phyloP scores from a whole-genome alignment of 2,797 vertebrate species.

The Platyrinchus mystaceus region DNA sequence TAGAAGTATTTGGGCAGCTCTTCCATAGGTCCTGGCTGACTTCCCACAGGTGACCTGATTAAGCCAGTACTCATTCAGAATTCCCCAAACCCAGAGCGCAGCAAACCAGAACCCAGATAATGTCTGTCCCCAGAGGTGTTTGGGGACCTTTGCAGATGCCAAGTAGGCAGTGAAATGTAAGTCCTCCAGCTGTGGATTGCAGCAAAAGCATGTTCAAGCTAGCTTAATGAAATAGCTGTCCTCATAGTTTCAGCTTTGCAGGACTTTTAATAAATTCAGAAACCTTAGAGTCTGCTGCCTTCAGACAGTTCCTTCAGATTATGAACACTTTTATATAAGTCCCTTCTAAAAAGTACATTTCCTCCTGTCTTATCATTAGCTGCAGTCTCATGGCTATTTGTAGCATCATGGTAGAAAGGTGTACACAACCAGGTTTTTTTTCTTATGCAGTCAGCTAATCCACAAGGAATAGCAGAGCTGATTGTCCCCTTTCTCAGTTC shows the following conservation, averaged over 20 bases:
- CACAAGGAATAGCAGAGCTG: not conserved
- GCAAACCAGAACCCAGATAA: not conserved
- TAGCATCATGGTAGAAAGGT: not conserved
- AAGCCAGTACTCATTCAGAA: not conserved
- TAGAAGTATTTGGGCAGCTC: not conserved
- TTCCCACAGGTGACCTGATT: not conserved
- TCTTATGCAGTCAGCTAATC: not conserved
- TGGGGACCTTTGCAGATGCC: not conserved
- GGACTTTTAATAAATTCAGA: not conserved
- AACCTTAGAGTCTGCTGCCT: not conserved
- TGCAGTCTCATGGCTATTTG: not conserved
- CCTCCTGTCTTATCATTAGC: not conserved
- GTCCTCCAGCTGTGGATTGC: not conserved
- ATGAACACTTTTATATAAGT: not conserved
- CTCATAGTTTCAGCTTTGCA: not conserved
- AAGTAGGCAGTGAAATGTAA: not conserved
- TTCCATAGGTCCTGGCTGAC: not conserved
- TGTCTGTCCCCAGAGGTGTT: not conserved
- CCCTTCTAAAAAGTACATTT: not conserved
- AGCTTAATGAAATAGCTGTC: not conserved
- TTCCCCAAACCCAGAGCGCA: not conserved
- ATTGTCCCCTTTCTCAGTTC: not conserved
- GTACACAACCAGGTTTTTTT: not conserved
- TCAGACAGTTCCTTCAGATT: not conserved
- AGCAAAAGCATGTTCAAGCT: not conserved